phyloP scores from a whole-genome alignment of 2,113 vertebrate genomes.

The Epinephelus moara region DNA sequence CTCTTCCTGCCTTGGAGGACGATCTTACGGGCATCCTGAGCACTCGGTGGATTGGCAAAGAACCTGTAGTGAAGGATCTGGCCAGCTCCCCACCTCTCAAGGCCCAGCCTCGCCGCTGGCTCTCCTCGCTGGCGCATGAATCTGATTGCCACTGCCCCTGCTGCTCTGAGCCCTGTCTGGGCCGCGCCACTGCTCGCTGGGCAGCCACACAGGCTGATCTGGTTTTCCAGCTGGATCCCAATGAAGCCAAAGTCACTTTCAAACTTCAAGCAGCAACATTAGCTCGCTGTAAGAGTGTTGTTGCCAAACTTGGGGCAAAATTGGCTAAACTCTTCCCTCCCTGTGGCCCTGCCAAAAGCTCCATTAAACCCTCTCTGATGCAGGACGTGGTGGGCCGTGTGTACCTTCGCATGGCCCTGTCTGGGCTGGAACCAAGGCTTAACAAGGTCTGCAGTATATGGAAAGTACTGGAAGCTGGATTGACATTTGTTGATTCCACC shows the following conservation, averaged over 20 bases:
- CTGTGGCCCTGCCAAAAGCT: background rate
- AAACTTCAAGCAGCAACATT: slow-evolving; percentile 78
- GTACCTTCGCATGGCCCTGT: slow-evolving; percentile 84
- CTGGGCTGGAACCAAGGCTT: slow-evolving; percentile 60
- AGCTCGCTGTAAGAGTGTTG: slow-evolving; percentile 73
- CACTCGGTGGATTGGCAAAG: slow-evolving; percentile 76
- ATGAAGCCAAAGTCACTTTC: slow-evolving; percentile 56
- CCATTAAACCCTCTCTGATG: slow-evolving; percentile 64
- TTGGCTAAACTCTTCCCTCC: slow-evolving; percentile 59
- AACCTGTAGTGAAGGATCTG: slow-evolving; percentile 57
- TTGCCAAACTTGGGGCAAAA: slow-evolving; percentile 63
- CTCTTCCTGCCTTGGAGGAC: slow-evolving; percentile 26
- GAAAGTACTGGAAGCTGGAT: slow-evolving; percentile 85
- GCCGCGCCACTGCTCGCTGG: slow-evolving; percentile 87
- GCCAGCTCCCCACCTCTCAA: slow-evolving; percentile 85
- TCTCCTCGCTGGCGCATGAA: slow-evolving; percentile 84
- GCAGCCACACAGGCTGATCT: slow-evolving; percentile 79
- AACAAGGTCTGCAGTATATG: slow-evolving; percentile 72
- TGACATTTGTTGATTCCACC: slow-evolving; percentile 80
- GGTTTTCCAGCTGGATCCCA: slow-evolving; percentile 59
- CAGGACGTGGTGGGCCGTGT: slow-evolving; percentile 83
- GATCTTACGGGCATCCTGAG: slow-evolving; percentile 82
- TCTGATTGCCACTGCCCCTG: slow-evolving; percentile 83
- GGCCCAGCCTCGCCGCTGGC: slow-evolving; percentile 61
- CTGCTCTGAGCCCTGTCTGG: slow-evolving; percentile 87